Conservation (phyloP, 2,113 vertebrate species). For the Mesocricetus auratus region DNA sequence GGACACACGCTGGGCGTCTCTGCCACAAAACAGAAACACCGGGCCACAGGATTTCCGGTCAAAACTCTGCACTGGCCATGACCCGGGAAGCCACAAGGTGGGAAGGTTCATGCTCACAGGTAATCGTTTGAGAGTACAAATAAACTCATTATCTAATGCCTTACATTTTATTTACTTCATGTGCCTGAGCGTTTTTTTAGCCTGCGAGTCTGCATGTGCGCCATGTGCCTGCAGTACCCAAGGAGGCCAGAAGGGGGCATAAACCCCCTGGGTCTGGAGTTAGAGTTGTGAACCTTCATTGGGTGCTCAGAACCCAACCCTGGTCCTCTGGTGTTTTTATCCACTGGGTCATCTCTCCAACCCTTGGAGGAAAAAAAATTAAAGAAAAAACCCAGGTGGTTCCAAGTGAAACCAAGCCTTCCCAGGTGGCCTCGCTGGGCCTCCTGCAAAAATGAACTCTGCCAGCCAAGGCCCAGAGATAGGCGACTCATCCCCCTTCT, state of each 20-base stretch:
- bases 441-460: background rate
- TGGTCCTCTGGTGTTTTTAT: background rate
- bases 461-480: background rate
- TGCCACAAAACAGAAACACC: constrained; percentile 92
- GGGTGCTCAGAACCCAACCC: background rate
- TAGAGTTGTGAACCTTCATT: background rate
- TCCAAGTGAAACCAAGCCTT: background rate
- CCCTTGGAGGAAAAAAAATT: background rate
- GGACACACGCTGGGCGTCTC: constrained; percentile 95
- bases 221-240: background rate
- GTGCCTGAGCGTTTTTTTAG: background rate
- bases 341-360: background rate
- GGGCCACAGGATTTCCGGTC: constrained; percentile 92
- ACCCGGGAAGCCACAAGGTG: constrained; percentile 87
- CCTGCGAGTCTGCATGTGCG: background rate
- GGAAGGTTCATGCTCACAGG: constrained; percentile 40
- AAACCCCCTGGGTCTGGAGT: background rate
- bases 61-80: constrained; percentile 93
- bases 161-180: background rate
- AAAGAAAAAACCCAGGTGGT: background rate
- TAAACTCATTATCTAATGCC: constrained; percentile 77
- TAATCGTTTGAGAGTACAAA: constrained; percentile 77
- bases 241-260: background rate
- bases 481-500: background rate
- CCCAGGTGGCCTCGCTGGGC: background rate